A percentile compares a stretch with the other conserved stretches of the same genome.
phyloP scores from a whole-genome alignment of 2,113 vertebrate species.

The Columbina picui region DNA sequence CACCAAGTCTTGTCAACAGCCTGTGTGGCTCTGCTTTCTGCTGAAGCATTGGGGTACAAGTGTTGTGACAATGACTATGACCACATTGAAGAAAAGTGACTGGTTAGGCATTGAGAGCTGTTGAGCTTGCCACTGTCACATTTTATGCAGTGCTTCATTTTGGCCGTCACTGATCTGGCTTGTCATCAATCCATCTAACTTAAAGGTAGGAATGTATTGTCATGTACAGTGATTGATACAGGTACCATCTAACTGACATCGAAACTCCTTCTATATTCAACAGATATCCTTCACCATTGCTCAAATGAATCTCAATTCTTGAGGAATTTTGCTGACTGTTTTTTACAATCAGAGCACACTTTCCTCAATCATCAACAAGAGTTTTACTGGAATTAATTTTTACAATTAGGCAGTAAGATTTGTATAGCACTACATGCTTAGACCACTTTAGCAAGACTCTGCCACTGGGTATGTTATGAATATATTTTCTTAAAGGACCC shows the following conservation, averaged over 20 bases:
- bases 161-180: background rate
- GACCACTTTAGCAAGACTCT: background rate
- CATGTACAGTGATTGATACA: background rate
- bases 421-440: background rate
- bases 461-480: background rate
- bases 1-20: background rate
- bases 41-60: too few relatives aligned
- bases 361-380: background rate
- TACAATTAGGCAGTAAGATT: background rate
- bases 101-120: rapidly evolving
- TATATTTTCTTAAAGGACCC: background rate
- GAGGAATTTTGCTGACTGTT: background rate
- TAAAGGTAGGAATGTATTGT: background rate
- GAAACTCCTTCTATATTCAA: background rate
- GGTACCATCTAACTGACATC: background rate
- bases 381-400: background rate
- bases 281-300: background rate
- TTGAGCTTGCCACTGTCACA: rapidly evolving
- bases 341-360: background rate
- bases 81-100: background rate
- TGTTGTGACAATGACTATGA: background rate
- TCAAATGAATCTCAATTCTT: background rate
- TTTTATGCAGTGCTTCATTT: background rate
- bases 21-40: background rate
- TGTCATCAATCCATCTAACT: background rate